Evolutionary conservation across 2,888 invertebrate species (phyloP), one percentile per base, ranked within the genome.

Genomic region (Synergus japonicus): DNA sequence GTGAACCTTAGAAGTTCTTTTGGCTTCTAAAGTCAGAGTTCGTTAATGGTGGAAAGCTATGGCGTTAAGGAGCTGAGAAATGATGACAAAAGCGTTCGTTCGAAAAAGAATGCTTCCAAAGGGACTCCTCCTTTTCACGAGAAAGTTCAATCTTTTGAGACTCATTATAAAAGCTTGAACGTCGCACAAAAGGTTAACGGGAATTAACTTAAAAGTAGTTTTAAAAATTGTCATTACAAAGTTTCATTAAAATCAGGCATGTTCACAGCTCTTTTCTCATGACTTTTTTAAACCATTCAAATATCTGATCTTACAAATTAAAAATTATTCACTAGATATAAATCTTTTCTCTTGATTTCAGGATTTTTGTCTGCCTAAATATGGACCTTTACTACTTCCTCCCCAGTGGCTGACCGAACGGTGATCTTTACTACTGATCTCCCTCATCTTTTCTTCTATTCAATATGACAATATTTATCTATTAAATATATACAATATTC

Each of bases 21-120:
- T 4, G 18, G 41, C 54, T n/a, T 66, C 43, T 3, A 43, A 43
- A 43, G 66, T n/a, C 18, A 66, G 18, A 10, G 43, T 9, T 43
- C 85, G 82, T 86, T 86, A 86, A 86, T 85, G 81, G 83, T 76
- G 73, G 7, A 83, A 83, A 85, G 78, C 80, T 69, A 83, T 2
- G 79, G 67, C 83, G 83, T 82, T 83, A 84, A 86, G 83, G 78
- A 80, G 37, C 79, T 41, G 77, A 66, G 79, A 79, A 76, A 66
- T 80, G 77, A 66, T 81, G 86, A 84, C 83, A 83, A 85, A 86
- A 82, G 81, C 81, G 87, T 82, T 81, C 82, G n/a, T 43, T n/a
- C 43, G 66, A 43, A 43, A 29, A 66, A 43, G 43, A 66, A 66
- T 66, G 41, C 43, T 66, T 66, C 66, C 66, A 41, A 15, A 43